Conservation (phyloP, 2,888 invertebrate genomes). For the Cataglyphis cursor region DNA sequence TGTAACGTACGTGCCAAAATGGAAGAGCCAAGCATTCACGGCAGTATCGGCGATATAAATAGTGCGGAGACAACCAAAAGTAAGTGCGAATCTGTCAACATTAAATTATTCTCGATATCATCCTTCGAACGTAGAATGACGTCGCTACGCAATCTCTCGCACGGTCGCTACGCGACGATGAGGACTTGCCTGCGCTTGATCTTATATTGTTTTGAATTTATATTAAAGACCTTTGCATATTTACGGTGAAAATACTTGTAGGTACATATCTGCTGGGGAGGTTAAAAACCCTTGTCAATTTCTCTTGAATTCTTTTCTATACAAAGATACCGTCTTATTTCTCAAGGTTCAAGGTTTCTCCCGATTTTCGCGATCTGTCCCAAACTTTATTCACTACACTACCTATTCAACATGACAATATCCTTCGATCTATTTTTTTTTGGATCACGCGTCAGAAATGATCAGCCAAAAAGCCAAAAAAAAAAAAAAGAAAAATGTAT, state of each 20-base stretch:
- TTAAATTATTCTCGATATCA: slow-evolving; percentile 59
- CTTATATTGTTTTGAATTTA: not conserved
- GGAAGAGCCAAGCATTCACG: slow-evolving; percentile 86
- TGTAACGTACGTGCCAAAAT: slow-evolving; percentile 85
- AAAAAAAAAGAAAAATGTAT: not conserved
- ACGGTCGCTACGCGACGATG: not conserved
- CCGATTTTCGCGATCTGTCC: not conserved
- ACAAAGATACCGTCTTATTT: not conserved
- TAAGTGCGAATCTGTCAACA: slow-evolving; percentile 81
- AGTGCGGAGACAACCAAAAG: slow-evolving; percentile 85
- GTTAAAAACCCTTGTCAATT: not conserved
- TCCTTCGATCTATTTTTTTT: not conserved
- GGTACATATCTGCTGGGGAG: not conserved
- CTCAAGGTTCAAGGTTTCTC: not conserved
- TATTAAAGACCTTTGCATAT: not conserved
- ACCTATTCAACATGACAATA: not conserved
- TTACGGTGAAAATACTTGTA: not conserved
- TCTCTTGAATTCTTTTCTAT: not conserved
- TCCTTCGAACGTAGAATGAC: not conserved
- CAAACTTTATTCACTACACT: not conserved
- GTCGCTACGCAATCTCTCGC: slow-evolving; percentile 6
- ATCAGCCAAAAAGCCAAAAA: not conserved
- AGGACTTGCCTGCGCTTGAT: not conserved
- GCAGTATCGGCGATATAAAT: slow-evolving; percentile 87
- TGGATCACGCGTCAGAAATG: not conserved